Evolutionary conservation across 2,113 vertebrate species (phyloP), one percentile per base, ranked within the genome.

Genomic region (Ailurus styani): DNA sequence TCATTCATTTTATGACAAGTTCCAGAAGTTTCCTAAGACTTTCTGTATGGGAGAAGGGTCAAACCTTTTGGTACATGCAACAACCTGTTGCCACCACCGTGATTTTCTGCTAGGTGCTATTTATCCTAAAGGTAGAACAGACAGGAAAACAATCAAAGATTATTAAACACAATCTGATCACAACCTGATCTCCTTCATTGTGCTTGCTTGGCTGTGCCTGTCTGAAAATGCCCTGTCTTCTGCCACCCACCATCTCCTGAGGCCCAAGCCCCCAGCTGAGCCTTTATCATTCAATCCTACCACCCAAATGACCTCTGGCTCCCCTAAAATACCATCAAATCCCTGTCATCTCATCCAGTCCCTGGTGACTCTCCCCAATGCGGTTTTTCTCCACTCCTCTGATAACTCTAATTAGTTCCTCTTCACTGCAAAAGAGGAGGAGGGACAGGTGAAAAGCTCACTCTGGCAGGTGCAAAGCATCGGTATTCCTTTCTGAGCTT

Each of bases 31-130:
- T 31, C 66, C 17, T 47, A 27, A 82, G 52, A 82, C 75, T 14
- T 57, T 78, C 57, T 75, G 12, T 73, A 2, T 25, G 15, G 7
- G 5, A 90, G 15, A 47, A n/a, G 50, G 8, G 6, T 73, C n/a
- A 87, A 9, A 85, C 37, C 54, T 77, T 83, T 29, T 12, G 34
- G 14, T 87, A 31, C 66, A 82, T 73, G 79, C 47, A 81, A 29
- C 42, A n/a, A 85, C 29, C 10, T 96, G 1, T 93, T 75, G 37
- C 91, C 68, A 79, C 9, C 40, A 77, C 54, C 64, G 88, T 93
- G 79, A 66, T 93, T 83, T 96, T 54, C 89, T 78, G 84, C 29
- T 88, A 82, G 77, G 73, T 57, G 72, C 91, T 91, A 25, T 45
- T 93, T 90, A 40, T 81, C 89, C 54, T 70, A 27, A 95, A 86